Base-by-base conservation (phyloP, 1,140 invertebrate species). In the Radopholus similis region DNA sequence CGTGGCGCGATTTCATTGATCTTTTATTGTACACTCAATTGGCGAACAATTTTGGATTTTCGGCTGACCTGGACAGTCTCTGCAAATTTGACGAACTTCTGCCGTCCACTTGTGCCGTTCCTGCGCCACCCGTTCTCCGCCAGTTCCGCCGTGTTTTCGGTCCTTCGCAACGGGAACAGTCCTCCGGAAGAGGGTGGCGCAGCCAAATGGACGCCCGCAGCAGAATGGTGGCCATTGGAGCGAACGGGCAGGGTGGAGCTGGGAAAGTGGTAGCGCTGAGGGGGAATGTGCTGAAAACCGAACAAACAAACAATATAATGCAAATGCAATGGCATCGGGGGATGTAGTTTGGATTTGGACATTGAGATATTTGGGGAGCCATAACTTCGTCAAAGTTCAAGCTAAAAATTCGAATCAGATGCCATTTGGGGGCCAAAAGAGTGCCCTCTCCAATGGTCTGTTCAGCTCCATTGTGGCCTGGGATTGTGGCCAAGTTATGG, bases 41-140 rank as follows among this genome's bases (percentile, higher is more conserved):
- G 9, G 18, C n/a, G 30, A 6, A 23, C 9, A 38, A n/a, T 18
- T 23, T 44, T n/a, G 2, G 2, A 40, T 47, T 60, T n/a, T n/a
- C 26, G n/a, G n/a, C n/a, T n/a, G n/a, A 60, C 58, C 26, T 60
- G n/a, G 30, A 60, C 38, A 21, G 58, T 60, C 28, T 60, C 58
- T 5, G 58, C 37, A 60, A 60, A 60, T 47, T 60, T 60, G 30
- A 60, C 58, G 4, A 60, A 23, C 42, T 60, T 60, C 44, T 60
- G 58, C 32, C 23, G 6, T 35, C 32, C 56, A 21, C 32, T 35
- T 3, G 56, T 58, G 35, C 56, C 34, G 26, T 58, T 44, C 40
- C 32, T 58, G 30, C 56, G 26, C 35, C 40, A 1, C 11, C 38
- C 38, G 38, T 42, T 42, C n/a, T n/a, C n/a, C n/a, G n/a, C n/a